Conservation (phyloP, 2,888 invertebrate genomes). For the Zaprionus lineosus region DNA sequence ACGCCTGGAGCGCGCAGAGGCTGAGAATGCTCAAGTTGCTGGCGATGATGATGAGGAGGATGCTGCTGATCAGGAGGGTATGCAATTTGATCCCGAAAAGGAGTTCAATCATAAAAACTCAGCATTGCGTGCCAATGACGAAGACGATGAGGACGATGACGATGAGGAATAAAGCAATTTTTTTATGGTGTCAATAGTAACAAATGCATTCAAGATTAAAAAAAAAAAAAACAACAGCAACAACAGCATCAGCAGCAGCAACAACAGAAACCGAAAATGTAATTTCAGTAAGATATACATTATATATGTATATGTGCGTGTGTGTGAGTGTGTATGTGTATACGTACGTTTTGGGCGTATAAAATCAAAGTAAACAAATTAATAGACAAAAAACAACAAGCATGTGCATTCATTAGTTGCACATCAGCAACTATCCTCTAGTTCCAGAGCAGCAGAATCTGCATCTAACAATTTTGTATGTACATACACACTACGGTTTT, state of each 20-base stretch:
- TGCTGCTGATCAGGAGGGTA: slow-evolving; percentile 84
- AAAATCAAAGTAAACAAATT: neutral
- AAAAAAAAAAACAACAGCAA: slow-evolving; percentile 9
- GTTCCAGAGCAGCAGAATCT: slow-evolving; percentile 3
- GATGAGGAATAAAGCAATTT: slow-evolving; percentile 62
- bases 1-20: slow-evolving; percentile 96
- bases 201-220: slow-evolving; percentile 1
- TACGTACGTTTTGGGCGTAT: neutral
- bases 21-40: slow-evolving; percentile 96
- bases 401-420: slow-evolving; percentile 6
- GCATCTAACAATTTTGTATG: slow-evolving; percentile 4
- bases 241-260: neutral
- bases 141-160: slow-evolving; percentile 60
- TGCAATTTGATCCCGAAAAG: slow-evolving; percentile 82
- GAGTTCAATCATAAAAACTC: slow-evolving; percentile 79
- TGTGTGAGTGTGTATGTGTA: slow-evolving; percentile 4
- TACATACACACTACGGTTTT: slow-evolving; percentile 29
- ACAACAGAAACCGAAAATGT: slow-evolving; percentile 5
- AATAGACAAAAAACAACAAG: neutral
- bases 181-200: neutral
- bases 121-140: slow-evolving; percentile 54
- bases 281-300: slow-evolving; percentile 34
- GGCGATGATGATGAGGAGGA: slow-evolving; percentile 94
- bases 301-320: slow-evolving; percentile 13
- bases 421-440: neutral